Evolutionary conservation across 2,888 invertebrate genomes (phyloP).

Genomic region (Venustoraphidia nigricollis): DNA sequence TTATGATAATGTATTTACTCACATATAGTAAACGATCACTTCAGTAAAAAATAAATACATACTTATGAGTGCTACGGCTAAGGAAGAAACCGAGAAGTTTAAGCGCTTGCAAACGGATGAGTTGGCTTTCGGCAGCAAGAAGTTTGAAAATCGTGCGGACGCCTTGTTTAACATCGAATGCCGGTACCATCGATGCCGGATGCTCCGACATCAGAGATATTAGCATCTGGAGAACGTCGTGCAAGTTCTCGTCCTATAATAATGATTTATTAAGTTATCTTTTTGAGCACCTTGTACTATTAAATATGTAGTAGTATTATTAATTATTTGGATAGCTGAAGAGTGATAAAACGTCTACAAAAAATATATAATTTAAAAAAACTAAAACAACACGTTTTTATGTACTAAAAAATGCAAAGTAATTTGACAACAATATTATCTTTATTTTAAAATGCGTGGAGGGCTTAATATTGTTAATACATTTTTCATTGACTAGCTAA

Average conservation of each 20-base stretch:
- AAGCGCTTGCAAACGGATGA: constrained; percentile 87
- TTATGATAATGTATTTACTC: background rate
- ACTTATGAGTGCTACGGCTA: constrained; percentile 97
- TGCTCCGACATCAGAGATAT: constrained; percentile 97
- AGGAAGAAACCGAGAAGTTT: constrained; percentile 96
- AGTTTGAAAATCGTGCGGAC: constrained; percentile 94
- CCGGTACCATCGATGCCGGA: constrained; percentile 97
- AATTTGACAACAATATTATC: too few species aligned
- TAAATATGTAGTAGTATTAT: too few species aligned
- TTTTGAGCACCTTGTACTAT: too few species aligned
- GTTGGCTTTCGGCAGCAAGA: constrained; percentile 87
- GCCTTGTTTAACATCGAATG: constrained; percentile 95
- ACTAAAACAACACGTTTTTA: too few species aligned
- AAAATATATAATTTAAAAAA: too few species aligned
- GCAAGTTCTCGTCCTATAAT: constrained; percentile 85
- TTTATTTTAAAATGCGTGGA: too few species aligned
- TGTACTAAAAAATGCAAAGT: too few species aligned
- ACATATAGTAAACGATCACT: background rate
- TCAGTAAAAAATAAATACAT: constrained; percentile 22
- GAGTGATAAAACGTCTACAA: too few species aligned
- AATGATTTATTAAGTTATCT: background rate
- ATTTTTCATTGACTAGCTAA: too few species aligned
- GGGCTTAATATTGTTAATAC: too few species aligned
- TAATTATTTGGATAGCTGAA: too few species aligned
- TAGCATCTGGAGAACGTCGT: constrained; percentile 93